Conservation (phyloP, 2,888 invertebrate genomes). For the Coleophora deauratella region DNA sequence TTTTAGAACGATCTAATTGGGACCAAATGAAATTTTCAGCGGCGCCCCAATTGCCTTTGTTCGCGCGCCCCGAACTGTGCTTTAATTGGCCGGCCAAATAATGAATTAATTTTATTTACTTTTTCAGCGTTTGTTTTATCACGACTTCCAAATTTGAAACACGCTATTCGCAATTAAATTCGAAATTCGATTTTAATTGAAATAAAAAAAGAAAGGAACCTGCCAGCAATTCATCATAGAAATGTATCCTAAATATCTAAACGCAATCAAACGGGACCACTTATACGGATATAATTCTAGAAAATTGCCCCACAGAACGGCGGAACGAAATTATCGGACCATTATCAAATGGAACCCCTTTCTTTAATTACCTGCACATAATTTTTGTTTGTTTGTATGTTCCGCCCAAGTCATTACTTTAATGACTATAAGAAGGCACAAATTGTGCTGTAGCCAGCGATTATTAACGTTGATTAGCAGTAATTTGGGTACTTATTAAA, state of each 20-base stretch:
- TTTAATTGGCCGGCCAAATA: slow-evolving; percentile 54
- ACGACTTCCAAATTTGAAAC: slow-evolving; percentile 14
- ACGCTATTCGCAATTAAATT: slow-evolving; percentile 14
- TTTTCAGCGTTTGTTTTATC: slow-evolving; percentile 12
- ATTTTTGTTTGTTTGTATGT: slow-evolving; percentile 65
- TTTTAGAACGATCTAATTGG: slow-evolving; percentile 62
- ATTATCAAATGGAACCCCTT: slow-evolving; percentile 68
- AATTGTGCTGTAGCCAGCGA: slow-evolving; percentile 43
- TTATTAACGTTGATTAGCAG: slow-evolving; percentile 56
- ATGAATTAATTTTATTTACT: slow-evolving; percentile 52
- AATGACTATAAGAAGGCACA: slow-evolving; percentile 50
- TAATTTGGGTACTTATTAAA: slow-evolving; percentile 52
- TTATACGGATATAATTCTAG: slow-evolving; percentile 54
- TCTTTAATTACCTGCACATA: slow-evolving; percentile 66
- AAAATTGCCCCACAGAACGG: slow-evolving; percentile 53
- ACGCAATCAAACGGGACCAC: slow-evolving; percentile 49
- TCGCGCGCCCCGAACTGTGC: slow-evolving; percentile 42
- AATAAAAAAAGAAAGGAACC: slow-evolving; percentile 1
- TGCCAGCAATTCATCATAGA: slow-evolving; percentile 46
- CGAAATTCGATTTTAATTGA: slow-evolving; percentile 13
- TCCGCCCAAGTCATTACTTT: slow-evolving; percentile 55
- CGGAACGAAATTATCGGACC: slow-evolving; percentile 56
- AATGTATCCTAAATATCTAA: slow-evolving; percentile 35
- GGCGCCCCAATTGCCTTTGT: slow-evolving; percentile 50
- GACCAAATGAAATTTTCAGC: slow-evolving; percentile 64